phyloP scores from a whole-genome alignment of 2,113 vertebrate species.

The Salminus brasiliensis region DNA sequence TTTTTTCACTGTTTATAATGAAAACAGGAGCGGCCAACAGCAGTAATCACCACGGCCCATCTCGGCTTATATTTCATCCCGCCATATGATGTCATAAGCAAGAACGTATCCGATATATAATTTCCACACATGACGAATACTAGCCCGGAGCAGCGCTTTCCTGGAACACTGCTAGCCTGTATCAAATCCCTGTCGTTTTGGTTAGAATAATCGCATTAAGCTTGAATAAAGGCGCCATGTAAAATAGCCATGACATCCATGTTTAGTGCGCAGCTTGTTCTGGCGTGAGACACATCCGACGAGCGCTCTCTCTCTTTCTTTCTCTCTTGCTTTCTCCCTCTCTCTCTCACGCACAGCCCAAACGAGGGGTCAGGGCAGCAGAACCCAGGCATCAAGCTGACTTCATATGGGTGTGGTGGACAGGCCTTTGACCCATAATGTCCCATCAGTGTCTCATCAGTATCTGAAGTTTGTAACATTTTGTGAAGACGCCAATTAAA shows the following conservation, averaged over 20 bases:
- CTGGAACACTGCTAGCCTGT: slow-evolving; percentile 73
- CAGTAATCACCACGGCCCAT: slow-evolving; percentile 79
- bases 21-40: slow-evolving; percentile 79
- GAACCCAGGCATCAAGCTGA: no score
- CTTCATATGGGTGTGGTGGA: no score
- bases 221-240: slow-evolving; percentile 53
- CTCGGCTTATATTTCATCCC: slow-evolving; percentile 82
- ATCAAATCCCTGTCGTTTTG: slow-evolving; percentile 73
- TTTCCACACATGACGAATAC: slow-evolving; percentile 81
- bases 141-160: slow-evolving; percentile 68
- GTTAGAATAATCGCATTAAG: slow-evolving; percentile 72
- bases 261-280: slow-evolving; percentile 32
- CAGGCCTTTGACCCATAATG: no score
- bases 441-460: no score
- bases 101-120: slow-evolving; percentile 79
- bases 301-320: not conserved
- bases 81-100: slow-evolving; percentile 81
- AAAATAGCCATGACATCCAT: slow-evolving; percentile 38
- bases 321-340: no score
- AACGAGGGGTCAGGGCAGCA: no score
- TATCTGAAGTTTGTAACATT: no score
- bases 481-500: no score
- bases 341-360: no score
- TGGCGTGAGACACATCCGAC: slow-evolving; percentile 16
- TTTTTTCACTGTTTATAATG: slow-evolving; percentile 77